Base-by-base conservation (phyloP, 2,888 invertebrate species). In the Mallateleia sp. region DNA sequence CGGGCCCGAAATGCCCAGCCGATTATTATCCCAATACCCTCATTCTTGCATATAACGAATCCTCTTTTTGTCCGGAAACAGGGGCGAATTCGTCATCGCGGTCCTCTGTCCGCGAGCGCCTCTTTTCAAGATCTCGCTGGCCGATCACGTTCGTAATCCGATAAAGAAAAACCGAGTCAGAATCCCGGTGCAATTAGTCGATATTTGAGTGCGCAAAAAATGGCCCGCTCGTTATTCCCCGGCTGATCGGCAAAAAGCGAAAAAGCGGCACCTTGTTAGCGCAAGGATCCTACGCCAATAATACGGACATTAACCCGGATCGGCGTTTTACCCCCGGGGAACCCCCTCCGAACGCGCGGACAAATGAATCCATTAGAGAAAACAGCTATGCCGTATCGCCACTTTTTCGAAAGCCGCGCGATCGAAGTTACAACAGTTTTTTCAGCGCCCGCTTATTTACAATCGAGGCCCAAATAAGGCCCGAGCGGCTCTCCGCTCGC, bases 191-290 rank as follows among this genome's bases (percentile, higher is more conserved):
- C 94, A 95, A 95, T 95, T 95, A 95, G 95, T 94, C 94, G 95
- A 95, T 95, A 95, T 95, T 95, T 94, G 94, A 95, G 94, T 95
- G 93, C 93, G 93, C 94, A 94, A 94, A 95, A 95, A 95, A 93
- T 88, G 89, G 90, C 71, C 90, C 89, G 91, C 94, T 93, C 93
- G 93, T 94, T 93, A 94, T 93, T 93, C 91, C 75, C 81, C 66
- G 75, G 77, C 88, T 87, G 89, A 91, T 92, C 67, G 87, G 84
- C 69, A 87, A 94, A 94, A 94, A 94, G 92, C 91, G 89, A 91
- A 92, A 92, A 92, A 90, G 93, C 94, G 94, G 94, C 94, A 95
- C 95, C 95, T 95, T 95, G 95, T 95, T 95, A 95, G 94, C 93
- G 94, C 93, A 93, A 92, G 91, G 93, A 93, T 93, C 93, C 93